Evolutionary conservation across 1,140 invertebrate genomes (phyloP).

Genomic region (Trichoplusia ni): DNA sequence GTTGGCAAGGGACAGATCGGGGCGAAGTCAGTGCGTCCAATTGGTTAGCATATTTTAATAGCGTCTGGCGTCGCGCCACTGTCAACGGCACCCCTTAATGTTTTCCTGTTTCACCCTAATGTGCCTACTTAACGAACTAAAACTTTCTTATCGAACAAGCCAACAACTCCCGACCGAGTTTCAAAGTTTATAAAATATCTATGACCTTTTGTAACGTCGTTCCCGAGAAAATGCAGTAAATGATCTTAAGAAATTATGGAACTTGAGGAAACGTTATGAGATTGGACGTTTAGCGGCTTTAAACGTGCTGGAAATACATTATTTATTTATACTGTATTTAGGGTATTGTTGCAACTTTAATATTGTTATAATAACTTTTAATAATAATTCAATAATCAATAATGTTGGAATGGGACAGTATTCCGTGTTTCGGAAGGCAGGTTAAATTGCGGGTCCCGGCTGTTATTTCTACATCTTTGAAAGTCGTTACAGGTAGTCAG

Average conservation of each 20-base stretch:
- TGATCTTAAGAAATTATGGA: conserved; percentile 6
- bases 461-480: too few species aligned
- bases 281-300: not conserved
- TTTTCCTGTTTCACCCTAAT: conserved; percentile 70
- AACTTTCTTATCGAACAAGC: conserved; percentile 69
- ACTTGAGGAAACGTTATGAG: not conserved
- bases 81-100: conserved; percentile 61
- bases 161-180: conserved; percentile 54
- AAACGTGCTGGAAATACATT: too few species aligned
- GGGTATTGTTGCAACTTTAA: too few species aligned
- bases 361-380: too few species aligned
- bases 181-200: conserved; percentile 54
- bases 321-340: too few species aligned
- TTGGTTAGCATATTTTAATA: conserved; percentile 74
- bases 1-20: conserved; percentile 41
- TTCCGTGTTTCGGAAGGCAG: too few species aligned
- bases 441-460: too few species aligned
- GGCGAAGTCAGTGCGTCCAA: conserved; percentile 60
- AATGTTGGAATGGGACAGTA: too few species aligned
- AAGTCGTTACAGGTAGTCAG: too few species aligned
- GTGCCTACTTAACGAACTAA: conserved; percentile 74
- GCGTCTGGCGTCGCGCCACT: conserved; percentile 69
- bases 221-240: conserved; percentile 19
- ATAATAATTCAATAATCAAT: too few species aligned
- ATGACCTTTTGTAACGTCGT: conserved; percentile 34